Base-by-base conservation (phyloP, 2,888 invertebrate genomes). In the Nomada hirtipes region DNA sequence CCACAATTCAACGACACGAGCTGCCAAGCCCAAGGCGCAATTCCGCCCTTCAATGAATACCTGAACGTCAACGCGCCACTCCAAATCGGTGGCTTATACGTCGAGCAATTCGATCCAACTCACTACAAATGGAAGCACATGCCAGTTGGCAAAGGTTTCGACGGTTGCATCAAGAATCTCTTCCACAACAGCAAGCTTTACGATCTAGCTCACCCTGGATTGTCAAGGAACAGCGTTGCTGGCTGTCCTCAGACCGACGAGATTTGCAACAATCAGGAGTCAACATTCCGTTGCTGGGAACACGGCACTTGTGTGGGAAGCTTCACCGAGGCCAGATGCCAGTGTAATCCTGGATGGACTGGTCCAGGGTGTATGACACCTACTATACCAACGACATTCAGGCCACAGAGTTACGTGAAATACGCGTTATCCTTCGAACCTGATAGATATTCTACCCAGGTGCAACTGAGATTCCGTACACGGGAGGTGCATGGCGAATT, bases 101-200 rank as follows among this genome's bases (percentile, higher is more conserved):
- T 98, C 57, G 97, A 98, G 91, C 97, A 98, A 90, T 98, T 98
- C 91, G 98, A 98, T 90, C 98, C 98, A 0, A 96, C 97, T 0
- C 96, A 97, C 87, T 98, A 98, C 93, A 97, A 97, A 90, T 98
- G 98, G 98, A 97, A 98, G 89, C 97, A 97, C 89, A 97, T 97
- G 96, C 98, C 98, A 0, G 97, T 97, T 60, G 97, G 97, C 1
- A 97, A 97, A 94, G 97, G 97, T 29, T 99, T 99, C 93, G 98
- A 98, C 92, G 99, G 99, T 15, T 99, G 99, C 94, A 97, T 99
- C 82, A 96, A 98, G 90, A 99, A 99, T 93, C 95, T 99, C 67
- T 97, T 98, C 91, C 98, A 99, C 92, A 99, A 99, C 92, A 98
- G 98, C 90, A 98, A 97, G 93, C 94, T 99, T 72, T 99, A 99